These are phyloP conservation scores for Stenodema calcarata DNA, from an alignment of 2,888 invertebrate genomes.

Conservation along the genomic window DNA sequence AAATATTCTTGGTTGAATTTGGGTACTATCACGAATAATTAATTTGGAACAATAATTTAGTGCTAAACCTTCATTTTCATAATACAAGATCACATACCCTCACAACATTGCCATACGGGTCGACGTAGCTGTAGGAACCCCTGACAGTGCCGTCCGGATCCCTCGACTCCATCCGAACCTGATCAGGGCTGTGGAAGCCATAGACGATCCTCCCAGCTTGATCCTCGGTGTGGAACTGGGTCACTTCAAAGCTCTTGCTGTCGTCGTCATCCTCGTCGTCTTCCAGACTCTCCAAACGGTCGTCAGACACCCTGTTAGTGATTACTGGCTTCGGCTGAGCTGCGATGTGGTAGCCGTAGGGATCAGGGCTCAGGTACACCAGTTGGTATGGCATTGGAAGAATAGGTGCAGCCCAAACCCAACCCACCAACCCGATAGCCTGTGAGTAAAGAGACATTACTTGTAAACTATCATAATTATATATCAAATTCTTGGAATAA, in stretches of 20 bases:
- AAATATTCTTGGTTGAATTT: too few relatives aligned
- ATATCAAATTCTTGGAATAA: too few relatives aligned
- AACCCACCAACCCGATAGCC: slow-evolving; percentile 37
- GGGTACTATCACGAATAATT: too few relatives aligned
- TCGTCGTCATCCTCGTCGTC: background rate
- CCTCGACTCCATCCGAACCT: slow-evolving; percentile 75
- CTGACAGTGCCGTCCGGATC: slow-evolving; percentile 71
- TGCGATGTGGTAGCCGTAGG: slow-evolving; percentile 22
- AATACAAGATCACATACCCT: slow-evolving; percentile 66
- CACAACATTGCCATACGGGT: slow-evolving; percentile 68
- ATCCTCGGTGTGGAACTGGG: slow-evolving; percentile 57
- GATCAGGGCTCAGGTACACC: slow-evolving; percentile 36
- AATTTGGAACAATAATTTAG: too few relatives aligned
- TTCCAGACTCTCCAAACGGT: background rate
- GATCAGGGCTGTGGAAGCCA: slow-evolving; percentile 76
- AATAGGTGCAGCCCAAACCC: slow-evolving; percentile 33
- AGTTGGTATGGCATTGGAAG: slow-evolving; percentile 39
- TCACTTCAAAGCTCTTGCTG: slow-evolving; percentile 31
- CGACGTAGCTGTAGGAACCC: slow-evolving; percentile 76
- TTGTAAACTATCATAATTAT: too few relatives aligned
- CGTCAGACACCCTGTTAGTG: slow-evolving; percentile 23
- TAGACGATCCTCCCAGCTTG: slow-evolving; percentile 71
- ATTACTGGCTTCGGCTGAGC: slow-evolving; percentile 10
- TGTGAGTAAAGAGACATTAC: background rate
- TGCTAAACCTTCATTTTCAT: too few relatives aligned